These are phyloP conservation scores for Dromaius novaehollandiae DNA, from an alignment of 2,113 vertebrate genomes.

Conservation along the genomic window DNA sequence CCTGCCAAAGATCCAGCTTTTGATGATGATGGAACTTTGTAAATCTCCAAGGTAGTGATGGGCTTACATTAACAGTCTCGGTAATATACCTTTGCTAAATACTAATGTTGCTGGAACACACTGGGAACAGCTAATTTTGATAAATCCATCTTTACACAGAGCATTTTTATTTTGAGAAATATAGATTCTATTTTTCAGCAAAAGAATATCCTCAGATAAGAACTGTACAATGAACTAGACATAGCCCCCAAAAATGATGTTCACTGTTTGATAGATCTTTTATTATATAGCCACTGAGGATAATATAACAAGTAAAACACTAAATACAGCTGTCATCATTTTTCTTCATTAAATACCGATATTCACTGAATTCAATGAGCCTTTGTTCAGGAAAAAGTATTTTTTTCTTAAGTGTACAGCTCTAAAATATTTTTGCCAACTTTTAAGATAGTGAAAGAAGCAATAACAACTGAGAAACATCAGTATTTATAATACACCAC, in stretches of 20 bases:
- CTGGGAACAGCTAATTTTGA: neutral
- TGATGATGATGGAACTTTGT: neutral
- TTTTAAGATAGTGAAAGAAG: neutral
- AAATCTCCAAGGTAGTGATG: neutral
- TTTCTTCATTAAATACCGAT: neutral
- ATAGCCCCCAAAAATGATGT: neutral
- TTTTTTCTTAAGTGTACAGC: neutral
- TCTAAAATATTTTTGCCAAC: neutral
- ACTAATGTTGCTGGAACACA: neutral
- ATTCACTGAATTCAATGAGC: conserved; percentile 8
- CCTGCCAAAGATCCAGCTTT: neutral
- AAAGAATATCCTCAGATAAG: neutral
- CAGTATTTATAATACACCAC: conserved; percentile 37
- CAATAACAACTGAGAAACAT: conserved; percentile 21
- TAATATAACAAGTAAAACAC: conserved; percentile 39
- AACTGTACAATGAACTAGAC: neutral
- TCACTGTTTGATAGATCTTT: conserved; percentile 18
- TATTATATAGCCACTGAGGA: neutral
- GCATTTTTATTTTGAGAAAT: neutral
- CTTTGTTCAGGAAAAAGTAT: neutral
- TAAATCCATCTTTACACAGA: neutral
- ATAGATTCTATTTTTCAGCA: neutral
- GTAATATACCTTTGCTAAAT: neutral
- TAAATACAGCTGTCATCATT: conserved; percentile 44
- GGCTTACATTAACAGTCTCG: neutral